Percentiles rank a stretch among this genome's conserved stretches.
These are phyloP conservation scores for Micromesistius poutassou DNA, from an alignment of 2,797 vertebrate genomes.

Conservation along the genomic window DNA sequence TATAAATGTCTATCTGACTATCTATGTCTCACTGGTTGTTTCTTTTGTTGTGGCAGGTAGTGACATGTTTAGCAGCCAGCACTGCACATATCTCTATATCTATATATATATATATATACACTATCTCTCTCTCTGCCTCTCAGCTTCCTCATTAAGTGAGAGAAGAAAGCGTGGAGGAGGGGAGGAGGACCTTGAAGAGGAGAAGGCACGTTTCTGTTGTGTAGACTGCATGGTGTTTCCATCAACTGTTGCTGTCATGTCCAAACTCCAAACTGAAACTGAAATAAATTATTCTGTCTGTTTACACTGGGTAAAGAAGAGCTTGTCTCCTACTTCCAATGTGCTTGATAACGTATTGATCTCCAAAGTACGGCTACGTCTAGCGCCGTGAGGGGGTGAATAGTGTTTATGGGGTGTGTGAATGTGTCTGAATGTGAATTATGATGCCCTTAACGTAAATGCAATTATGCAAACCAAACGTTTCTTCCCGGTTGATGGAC, in stretches of 20 bases:
- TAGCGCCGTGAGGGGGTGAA: neutral
- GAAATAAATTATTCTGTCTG: slow-evolving; percentile 36
- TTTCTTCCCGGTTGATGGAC: neutral
- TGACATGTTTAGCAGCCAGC: too few species aligned
- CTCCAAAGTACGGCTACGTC: neutral
- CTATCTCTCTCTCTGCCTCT: too few species aligned
- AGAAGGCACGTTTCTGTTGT: slow-evolving; percentile 29
- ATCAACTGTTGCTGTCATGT: slow-evolving; percentile 12
- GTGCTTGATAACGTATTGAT: slow-evolving; percentile 3
- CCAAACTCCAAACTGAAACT: slow-evolving; percentile 22
- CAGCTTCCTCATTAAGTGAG: slow-evolving; percentile 70
- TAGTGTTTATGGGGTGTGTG: neutral
- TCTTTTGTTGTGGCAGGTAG: too few species aligned
- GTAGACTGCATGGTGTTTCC: slow-evolving; percentile 32
- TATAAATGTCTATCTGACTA: too few species aligned
- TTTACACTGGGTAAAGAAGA: slow-evolving; percentile 52
- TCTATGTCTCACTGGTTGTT: too few species aligned
- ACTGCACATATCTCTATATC: too few species aligned
- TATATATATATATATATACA: too few species aligned
- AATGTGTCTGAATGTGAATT: too few species aligned
- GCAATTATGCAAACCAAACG: neutral
- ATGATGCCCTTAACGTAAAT: neutral
- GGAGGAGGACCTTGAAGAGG: slow-evolving; percentile 59
- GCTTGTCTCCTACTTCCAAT: slow-evolving; percentile 27
- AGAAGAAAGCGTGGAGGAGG: slow-evolving; percentile 19